Conservation (phyloP, 2,888 invertebrate species). For the Drosophila macrospina region DNA sequence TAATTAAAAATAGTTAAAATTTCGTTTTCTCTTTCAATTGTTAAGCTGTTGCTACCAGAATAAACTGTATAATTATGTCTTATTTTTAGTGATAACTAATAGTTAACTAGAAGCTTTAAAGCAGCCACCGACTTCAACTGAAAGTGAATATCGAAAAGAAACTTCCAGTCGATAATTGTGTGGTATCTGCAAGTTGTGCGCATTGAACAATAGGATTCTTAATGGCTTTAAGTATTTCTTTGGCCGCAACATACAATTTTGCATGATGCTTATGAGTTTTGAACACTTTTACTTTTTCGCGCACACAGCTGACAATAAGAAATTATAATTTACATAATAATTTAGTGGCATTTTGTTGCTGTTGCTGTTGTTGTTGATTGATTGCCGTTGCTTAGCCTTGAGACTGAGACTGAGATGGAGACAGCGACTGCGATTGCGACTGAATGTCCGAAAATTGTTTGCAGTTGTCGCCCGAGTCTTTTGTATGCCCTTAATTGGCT, state of each 20-base stretch:
- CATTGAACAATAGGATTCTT: conserved; percentile 31
- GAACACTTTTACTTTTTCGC: conserved; percentile 74
- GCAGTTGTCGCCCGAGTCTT: conserved; percentile 63
- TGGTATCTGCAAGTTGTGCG: conserved; percentile 25
- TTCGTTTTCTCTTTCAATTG: no score
- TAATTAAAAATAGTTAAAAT: no score
- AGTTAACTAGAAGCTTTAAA: not conserved
- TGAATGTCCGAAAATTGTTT: conserved; percentile 25
- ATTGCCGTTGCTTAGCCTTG: conserved; percentile 55
- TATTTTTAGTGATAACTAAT: not conserved
- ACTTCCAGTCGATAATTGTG: conserved; percentile 4
- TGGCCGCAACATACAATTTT: conserved; percentile 49
- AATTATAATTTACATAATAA: conserved; percentile 70
- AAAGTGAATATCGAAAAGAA: conserved; percentile 23
- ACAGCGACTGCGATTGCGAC: conserved; percentile 33
- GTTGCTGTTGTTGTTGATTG: conserved; percentile 54
- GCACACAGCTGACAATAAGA: conserved; percentile 45
- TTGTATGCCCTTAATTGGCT: conserved; percentile 67
- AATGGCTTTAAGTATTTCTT: conserved; percentile 38
- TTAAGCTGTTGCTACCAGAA: not conserved
- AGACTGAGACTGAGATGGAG: conserved; percentile 3
- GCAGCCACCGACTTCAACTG: not conserved
- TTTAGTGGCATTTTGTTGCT: conserved; percentile 48
- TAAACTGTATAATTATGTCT: not conserved
- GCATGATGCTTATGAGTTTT: conserved; percentile 44